Base-by-base conservation (phyloP, 1,140 invertebrate genomes). In the Neodiprion pinetum region DNA sequence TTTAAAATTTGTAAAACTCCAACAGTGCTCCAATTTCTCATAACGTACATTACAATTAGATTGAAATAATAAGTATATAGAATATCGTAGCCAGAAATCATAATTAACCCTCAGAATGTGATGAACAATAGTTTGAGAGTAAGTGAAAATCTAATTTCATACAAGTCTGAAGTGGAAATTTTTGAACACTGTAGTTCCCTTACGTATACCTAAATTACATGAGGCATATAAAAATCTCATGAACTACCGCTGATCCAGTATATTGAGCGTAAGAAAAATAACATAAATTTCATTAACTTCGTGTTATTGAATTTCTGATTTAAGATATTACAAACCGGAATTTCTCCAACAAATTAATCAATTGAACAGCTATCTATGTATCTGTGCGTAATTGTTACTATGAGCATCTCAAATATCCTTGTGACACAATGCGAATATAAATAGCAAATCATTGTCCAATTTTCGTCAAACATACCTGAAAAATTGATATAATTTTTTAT, bases 51-150 rank as follows among this genome's bases (percentile, higher is more conserved):
- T 40, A 40, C 1, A 40, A 40, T 40, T 40, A 40, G 11, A 14
- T 61, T 69, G 67, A 23, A 21, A 14, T 69, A 69, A 17, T 14
- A 47, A 21, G 74, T 65, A 70, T 70, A 49, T 71, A 67, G 68
- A 50, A 71, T 61, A 75, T 40, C 50, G 70, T 70, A 50, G 50
- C 48, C 72, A 77, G 73, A 74, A 72, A 9, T 67, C 21, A 76
- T 48, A 61, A 47, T 50, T 76, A 73, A 75, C 50, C 23, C 48
- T 66, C 65, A 72, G 68, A n/a, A 74, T 72, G 71, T 14, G 72
- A 72, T 70, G 76, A 76, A 40, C 14, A 77, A 48, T n/a, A 61
- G 72, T 48, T 67, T 66, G 72, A 70, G 12, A 67, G 48, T 72
- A 74, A 67, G 67, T 48, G 17, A 17, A 67, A 73, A 47, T 73